These are phyloP conservation scores for Pachymerium ferrugineum DNA, from an alignment of 2,888 invertebrate species.

Conservation along the genomic window DNA sequence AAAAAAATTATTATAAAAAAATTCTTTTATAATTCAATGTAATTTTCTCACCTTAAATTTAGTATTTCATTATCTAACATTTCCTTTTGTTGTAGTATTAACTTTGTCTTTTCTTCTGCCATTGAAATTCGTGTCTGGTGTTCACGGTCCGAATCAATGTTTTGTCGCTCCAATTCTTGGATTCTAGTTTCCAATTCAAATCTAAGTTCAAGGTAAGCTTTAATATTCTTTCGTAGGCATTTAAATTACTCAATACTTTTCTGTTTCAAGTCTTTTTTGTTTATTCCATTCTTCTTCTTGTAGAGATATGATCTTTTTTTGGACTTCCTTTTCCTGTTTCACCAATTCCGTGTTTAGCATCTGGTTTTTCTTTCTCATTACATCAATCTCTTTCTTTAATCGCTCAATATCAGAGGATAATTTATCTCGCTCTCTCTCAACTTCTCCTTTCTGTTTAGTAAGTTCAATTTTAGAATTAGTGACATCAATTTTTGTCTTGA, in stretches of 20 bases:
- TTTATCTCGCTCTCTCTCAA: background rate
- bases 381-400: background rate
- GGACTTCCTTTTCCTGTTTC: background rate
- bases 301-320: background rate
- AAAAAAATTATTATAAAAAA: background rate
- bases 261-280: background rate
- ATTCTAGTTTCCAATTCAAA: background rate
- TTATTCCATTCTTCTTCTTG: constrained; percentile 23
- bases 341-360: background rate
- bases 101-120: background rate
- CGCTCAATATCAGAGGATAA: background rate
- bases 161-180: background rate
- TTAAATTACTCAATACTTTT: background rate
- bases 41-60: background rate
- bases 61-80: background rate
- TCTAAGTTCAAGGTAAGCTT: no score
- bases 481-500: background rate
- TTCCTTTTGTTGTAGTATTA: background rate
- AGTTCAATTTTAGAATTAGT: constrained; percentile 12
- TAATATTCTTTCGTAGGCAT: no score
- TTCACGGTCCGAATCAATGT: background rate
- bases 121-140: background rate
- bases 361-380: background rate
- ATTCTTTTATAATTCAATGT: background rate
- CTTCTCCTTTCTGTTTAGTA: constrained; percentile 11